Evolutionary conservation across 2,888 invertebrate species (phyloP).

Genomic region (Antitype chi): DNA sequence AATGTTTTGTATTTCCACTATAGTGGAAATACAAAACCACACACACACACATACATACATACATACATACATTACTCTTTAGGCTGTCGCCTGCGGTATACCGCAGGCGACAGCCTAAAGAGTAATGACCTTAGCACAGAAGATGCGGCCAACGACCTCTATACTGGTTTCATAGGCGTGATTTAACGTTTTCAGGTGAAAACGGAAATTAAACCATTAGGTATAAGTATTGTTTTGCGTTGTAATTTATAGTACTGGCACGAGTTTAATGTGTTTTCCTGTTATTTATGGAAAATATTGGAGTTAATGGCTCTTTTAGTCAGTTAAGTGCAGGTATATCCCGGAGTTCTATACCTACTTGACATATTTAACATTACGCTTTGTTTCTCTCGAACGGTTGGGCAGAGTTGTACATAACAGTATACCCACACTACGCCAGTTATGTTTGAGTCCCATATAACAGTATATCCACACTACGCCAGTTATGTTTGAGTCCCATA

Average conservation of each 20-base stretch:
- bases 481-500: too few relatives aligned
- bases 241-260: conserved; percentile 31
- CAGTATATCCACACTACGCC: too few relatives aligned
- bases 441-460: too few relatives aligned
- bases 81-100: background rate
- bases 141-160: conserved; percentile 16
- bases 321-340: background rate
- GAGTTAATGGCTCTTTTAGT: conserved; percentile 15
- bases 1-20: background rate
- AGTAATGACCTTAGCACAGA: background rate
- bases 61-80: background rate
- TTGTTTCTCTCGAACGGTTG: background rate
- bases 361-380: background rate
- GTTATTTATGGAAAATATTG: conserved; percentile 22
- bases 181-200: conserved; percentile 42
- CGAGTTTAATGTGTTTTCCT: conserved; percentile 21
- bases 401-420: too few relatives aligned
- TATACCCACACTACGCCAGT: background rate
- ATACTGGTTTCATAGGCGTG: conserved; percentile 19
- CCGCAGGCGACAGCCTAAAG: background rate
- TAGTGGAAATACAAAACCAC: too few relatives aligned
- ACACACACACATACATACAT: too few relatives aligned
- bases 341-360: background rate
- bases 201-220: conserved; percentile 53
- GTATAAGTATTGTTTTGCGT: conserved; percentile 48